These are phyloP conservation scores for Cyanocitta stelleri DNA, from an alignment of 2,113 vertebrate genomes.

Conservation along the genomic window DNA sequence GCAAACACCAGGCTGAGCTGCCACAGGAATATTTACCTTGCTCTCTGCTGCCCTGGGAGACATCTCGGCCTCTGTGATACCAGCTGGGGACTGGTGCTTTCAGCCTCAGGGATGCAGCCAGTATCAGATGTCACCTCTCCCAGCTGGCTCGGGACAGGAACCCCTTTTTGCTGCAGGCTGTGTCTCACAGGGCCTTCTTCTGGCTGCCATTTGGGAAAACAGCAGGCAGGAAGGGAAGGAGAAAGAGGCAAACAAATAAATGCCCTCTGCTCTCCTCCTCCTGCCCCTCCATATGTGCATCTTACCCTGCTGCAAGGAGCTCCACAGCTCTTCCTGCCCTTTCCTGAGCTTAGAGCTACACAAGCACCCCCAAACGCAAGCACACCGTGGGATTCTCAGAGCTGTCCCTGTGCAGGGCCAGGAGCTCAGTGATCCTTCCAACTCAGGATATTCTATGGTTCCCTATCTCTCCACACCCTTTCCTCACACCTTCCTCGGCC, in stretches of 20 bases:
- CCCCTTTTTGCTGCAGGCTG: neutral
- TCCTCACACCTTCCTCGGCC: neutral
- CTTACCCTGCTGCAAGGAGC: neutral
- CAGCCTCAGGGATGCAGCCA: neutral
- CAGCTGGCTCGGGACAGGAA: neutral
- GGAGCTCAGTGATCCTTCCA: neutral
- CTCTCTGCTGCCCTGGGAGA: neutral
- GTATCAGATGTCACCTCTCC: neutral
- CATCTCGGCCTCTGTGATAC: accelerated
- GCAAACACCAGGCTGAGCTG: neutral
- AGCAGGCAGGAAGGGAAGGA: neutral
- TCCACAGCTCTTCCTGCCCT: neutral
- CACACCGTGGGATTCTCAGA: accelerated
- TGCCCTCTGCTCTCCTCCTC: neutral
- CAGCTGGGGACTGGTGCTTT: neutral
- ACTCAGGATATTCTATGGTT: neutral
- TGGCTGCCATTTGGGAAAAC: neutral
- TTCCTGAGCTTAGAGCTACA: neutral
- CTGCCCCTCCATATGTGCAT: accelerated
- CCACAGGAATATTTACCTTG: neutral
- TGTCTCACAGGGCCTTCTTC: neutral
- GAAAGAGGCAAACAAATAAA: neutral
- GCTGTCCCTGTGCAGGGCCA: neutral
- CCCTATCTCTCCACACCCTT: neutral
- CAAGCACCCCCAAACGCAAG: neutral